Percentiles rank a stretch among this genome's conserved stretches.
Conservation (phyloP, 2,888 invertebrate species). For the Cerceris ruficornis region DNA sequence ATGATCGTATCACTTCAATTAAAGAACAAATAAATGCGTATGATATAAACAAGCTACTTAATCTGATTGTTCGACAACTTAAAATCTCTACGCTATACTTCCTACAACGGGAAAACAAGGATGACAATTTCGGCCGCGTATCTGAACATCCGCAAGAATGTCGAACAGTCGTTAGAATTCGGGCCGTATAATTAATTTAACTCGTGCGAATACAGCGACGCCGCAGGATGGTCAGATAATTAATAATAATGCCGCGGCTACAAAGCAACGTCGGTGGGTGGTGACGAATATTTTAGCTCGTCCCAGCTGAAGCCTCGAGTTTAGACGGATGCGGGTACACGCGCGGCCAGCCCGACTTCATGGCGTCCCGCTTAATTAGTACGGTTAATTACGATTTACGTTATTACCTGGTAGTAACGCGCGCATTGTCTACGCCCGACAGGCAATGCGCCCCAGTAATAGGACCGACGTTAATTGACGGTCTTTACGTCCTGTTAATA, state of each 20-base stretch:
- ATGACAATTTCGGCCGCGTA: no score
- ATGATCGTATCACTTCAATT: no score
- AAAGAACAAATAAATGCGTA: no score
- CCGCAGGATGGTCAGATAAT: neutral
- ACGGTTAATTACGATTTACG: conserved; percentile 64
- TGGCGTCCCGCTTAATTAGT: conserved; percentile 42
- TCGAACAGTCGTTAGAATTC: no score
- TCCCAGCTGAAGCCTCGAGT: neutral
- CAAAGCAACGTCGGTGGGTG: neutral
- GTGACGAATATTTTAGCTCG: neutral
- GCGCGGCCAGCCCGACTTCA: conserved; percentile 9
- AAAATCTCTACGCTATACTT: no score
- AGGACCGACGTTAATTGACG: conserved; percentile 39
- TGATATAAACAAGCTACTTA: no score
- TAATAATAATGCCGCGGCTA: neutral
- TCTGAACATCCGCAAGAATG: no score
- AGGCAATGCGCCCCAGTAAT: conserved; percentile 32
- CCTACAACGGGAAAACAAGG: no score
- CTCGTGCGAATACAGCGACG: neutral
- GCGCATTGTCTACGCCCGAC: conserved; percentile 36
- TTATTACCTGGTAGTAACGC: conserved; percentile 59
- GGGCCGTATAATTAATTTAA: no score
- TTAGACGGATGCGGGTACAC: neutral
- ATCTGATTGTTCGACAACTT: no score
- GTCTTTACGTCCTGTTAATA: conserved; percentile 43